These are phyloP conservation scores for Chelonus formosanus DNA, from an alignment of 2,888 invertebrate genomes.

Conservation along the genomic window DNA sequence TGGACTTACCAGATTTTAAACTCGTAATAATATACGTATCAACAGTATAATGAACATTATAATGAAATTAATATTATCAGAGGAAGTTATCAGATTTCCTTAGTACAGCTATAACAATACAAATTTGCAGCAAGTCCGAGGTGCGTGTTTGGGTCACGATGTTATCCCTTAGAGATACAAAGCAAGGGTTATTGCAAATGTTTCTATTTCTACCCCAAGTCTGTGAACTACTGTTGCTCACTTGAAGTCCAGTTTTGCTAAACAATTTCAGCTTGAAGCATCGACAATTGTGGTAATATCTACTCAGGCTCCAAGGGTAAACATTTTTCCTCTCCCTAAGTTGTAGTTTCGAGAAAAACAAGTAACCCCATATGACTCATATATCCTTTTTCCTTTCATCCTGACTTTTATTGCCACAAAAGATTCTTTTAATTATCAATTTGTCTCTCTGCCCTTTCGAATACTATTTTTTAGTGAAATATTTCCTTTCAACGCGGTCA, in stretches of 20 bases:
- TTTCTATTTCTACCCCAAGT: neutral
- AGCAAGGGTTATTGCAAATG: conserved; percentile 28
- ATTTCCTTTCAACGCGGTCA: too few relatives aligned
- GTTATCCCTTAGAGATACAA: conserved; percentile 20
- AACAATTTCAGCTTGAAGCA: neutral
- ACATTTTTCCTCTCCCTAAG: neutral
- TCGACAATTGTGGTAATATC: conserved; percentile 3
- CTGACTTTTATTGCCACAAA: conserved; percentile 5
- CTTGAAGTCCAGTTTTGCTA: neutral
- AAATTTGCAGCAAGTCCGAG: conserved; percentile 29
- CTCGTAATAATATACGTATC: too few relatives aligned
- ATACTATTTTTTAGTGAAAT: too few relatives aligned
- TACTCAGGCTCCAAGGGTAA: conserved; percentile 1
- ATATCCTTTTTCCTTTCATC: conserved; percentile 1
- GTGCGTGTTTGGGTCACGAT: conserved; percentile 9
- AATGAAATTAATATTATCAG: conserved; percentile 1
- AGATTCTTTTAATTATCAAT: neutral
- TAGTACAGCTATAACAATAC: conserved; percentile 27
- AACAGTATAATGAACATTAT: too few relatives aligned
- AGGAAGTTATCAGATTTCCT: conserved; percentile 13
- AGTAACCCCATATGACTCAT: neutral
- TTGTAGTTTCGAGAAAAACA: conserved; percentile 1
- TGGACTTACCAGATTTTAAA: too few relatives aligned
- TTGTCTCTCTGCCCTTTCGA: neutral
- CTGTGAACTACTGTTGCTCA: neutral